Percentiles rank a stretch among this genome's conserved stretches.
These are phyloP conservation scores for Laticauda colubrina DNA, from an alignment of 2,113 vertebrate species.

Conservation along the genomic window DNA sequence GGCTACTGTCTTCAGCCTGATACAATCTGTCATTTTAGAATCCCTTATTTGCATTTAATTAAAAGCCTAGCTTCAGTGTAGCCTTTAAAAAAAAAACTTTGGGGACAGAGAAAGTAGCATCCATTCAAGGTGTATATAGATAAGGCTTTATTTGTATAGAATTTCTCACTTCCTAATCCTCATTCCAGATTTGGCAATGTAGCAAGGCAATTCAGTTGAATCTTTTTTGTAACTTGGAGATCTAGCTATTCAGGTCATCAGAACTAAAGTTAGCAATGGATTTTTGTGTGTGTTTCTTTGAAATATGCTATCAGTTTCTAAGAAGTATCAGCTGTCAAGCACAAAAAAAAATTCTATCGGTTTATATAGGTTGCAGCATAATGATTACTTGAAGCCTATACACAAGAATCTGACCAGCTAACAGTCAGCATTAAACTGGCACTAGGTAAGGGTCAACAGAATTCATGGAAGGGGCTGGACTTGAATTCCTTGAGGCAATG, in stretches of 20 bases:
- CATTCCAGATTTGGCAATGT: slow-evolving; percentile 33
- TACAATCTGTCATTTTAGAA: slow-evolving; percentile 42
- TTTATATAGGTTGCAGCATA: not conserved
- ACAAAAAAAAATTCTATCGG: not conserved
- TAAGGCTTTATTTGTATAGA: not conserved
- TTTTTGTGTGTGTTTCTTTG: not conserved
- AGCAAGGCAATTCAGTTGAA: not conserved
- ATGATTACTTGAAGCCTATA: not conserved
- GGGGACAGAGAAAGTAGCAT: slow-evolving; percentile 27
- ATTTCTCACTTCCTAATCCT: slow-evolving; percentile 40
- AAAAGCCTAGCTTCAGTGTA: slow-evolving; percentile 14
- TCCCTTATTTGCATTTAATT: slow-evolving; percentile 34
- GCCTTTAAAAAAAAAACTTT: slow-evolving; percentile 37
- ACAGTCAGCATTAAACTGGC: not conserved
- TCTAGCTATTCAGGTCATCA: slow-evolving; percentile 11
- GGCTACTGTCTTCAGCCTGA: slow-evolving; percentile 33
- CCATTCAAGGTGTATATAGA: slow-evolving; percentile 20
- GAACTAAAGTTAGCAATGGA: slow-evolving; percentile 36
- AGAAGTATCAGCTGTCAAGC: not conserved
- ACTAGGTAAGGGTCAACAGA: not conserved
- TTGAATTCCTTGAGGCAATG: not conserved
- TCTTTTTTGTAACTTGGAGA: not conserved
- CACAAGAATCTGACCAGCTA: not conserved
- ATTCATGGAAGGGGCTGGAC: not conserved
- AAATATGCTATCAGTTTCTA: not conserved